Conservation (phyloP, 2,113 vertebrate genomes). For the Hypocryptadius cinnamomeus region DNA sequence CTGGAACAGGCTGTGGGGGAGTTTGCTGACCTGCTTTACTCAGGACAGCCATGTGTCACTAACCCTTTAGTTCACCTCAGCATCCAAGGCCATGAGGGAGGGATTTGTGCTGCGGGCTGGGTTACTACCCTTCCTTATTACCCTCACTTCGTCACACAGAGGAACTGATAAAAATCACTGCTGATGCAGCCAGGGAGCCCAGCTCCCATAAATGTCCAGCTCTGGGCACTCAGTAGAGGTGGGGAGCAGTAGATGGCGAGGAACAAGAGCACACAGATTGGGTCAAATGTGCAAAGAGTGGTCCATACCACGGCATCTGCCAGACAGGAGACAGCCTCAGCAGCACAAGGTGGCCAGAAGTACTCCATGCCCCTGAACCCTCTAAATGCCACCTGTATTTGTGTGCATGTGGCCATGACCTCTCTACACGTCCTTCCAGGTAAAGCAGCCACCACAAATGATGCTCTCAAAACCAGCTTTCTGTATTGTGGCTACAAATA, state of each 20-base stretch:
- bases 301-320: neutral
- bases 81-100: neutral
- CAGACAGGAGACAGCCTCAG: neutral
- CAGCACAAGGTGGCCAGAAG: neutral
- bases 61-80: neutral
- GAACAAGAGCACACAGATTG: neutral
- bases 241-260: neutral
- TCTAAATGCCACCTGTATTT: neutral
- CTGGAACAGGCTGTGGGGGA: neutral
- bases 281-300: neutral
- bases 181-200: neutral
- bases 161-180: neutral
- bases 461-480: neutral
- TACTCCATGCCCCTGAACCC: neutral
- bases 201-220: neutral
- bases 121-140: neutral
- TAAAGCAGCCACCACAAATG: neutral
- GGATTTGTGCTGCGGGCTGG: neutral
- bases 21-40: neutral
- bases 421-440: neutral
- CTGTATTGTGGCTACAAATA: neutral
- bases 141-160: neutral
- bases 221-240: neutral
- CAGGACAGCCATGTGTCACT: neutral
- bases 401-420: neutral